A percentile compares a stretch with the other conserved stretches of the same genome.
Evolutionary conservation across 2,113 vertebrate species (phyloP).

Genomic region (Xenopus borealis): DNA sequence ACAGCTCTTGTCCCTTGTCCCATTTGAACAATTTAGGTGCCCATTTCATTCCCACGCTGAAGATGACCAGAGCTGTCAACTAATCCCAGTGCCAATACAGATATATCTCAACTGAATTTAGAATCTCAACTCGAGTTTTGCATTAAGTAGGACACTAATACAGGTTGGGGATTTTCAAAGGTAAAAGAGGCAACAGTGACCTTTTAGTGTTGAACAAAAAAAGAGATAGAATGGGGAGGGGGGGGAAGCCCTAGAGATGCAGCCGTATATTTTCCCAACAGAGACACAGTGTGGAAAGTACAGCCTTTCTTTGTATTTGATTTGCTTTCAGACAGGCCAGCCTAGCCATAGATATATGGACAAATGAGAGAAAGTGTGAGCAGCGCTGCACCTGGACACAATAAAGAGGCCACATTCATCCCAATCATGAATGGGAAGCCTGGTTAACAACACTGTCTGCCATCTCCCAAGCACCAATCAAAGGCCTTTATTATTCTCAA

Average conservation of each 20-base stretch:
- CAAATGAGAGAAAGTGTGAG: slow-evolving; percentile 71
- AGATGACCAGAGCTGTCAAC: too few relatives aligned
- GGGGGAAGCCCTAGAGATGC: not conserved
- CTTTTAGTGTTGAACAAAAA: slow-evolving; percentile 49
- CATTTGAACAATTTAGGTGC: too few relatives aligned
- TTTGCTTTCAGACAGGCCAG: slow-evolving; percentile 60
- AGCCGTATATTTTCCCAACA: slow-evolving; percentile 46
- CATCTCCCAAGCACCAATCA: slow-evolving; percentile 63
- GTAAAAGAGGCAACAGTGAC: slow-evolving; percentile 51
- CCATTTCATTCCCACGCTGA: too few relatives aligned
- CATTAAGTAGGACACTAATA: slow-evolving; percentile 16
- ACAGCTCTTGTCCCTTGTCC: too few relatives aligned
- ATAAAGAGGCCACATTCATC: slow-evolving; percentile 71
- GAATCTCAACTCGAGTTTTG: too few relatives aligned
- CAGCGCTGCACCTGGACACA: slow-evolving; percentile 70
- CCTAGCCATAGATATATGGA: slow-evolving; percentile 54
- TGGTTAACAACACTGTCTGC: slow-evolving; percentile 53
- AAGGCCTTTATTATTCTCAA: slow-evolving; percentile 65
- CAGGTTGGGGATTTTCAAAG: slow-evolving; percentile 27
- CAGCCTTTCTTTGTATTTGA: slow-evolving; percentile 55
- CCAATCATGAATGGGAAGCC: slow-evolving; percentile 62
- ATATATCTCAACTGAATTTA: too few relatives aligned
- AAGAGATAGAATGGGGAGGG: slow-evolving; percentile 17
- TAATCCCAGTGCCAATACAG: too few relatives aligned
- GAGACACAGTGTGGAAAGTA: slow-evolving; percentile 53